A percentile compares a stretch with the other conserved stretches of the same genome.
phyloP scores from a whole-genome alignment of 2,888 invertebrate species.

The Hyposoter didymator region DNA sequence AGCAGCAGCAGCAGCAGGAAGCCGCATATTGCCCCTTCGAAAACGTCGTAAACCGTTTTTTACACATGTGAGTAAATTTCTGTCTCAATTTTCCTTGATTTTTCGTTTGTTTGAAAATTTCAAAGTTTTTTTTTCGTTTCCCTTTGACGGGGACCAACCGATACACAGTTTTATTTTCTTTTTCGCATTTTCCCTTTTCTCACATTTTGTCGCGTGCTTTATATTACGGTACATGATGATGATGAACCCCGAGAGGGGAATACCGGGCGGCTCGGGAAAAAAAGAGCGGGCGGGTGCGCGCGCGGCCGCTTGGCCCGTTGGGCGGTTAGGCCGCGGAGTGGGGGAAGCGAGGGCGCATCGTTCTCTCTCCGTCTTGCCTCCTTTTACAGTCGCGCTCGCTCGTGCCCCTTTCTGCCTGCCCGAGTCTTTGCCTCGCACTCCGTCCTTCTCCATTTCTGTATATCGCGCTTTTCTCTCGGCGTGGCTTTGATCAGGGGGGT shows the following conservation, averaged over 20 bases:
- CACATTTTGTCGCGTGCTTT: slow-evolving; percentile 61
- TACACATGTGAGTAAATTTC: slow-evolving; percentile 76
- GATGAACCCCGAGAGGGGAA: slow-evolving; percentile 43
- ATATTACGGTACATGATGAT: slow-evolving; percentile 60
- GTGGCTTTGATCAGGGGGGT: slow-evolving; percentile 72
- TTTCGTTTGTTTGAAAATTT: slow-evolving; percentile 20
- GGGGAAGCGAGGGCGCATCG: slow-evolving; percentile 33
- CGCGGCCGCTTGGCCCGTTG: slow-evolving; percentile 47
- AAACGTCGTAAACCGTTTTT: slow-evolving; percentile 72
- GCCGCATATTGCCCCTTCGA: slow-evolving; percentile 75
- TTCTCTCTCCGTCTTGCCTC: slow-evolving; percentile 30
- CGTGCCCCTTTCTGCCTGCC: not conserved
- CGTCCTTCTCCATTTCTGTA: slow-evolving; percentile 36
- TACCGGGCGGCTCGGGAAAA: slow-evolving; percentile 56
- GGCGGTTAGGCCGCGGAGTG: slow-evolving; percentile 21
- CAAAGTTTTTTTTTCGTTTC: not conserved
- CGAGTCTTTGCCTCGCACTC: slow-evolving; percentile 56
- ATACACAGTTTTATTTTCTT: not conserved
- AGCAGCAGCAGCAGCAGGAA: slow-evolving; percentile 72
- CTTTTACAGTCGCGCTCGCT: slow-evolving; percentile 30
- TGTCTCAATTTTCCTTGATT: not conserved
- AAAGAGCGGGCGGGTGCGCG: slow-evolving; percentile 58
- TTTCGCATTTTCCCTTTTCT: not conserved
- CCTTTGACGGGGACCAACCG: not conserved
- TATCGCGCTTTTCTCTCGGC: slow-evolving; percentile 67